Evolutionary conservation across 2,113 vertebrate species (phyloP).

Genomic region (Paramormyrops kingsleyae): DNA sequence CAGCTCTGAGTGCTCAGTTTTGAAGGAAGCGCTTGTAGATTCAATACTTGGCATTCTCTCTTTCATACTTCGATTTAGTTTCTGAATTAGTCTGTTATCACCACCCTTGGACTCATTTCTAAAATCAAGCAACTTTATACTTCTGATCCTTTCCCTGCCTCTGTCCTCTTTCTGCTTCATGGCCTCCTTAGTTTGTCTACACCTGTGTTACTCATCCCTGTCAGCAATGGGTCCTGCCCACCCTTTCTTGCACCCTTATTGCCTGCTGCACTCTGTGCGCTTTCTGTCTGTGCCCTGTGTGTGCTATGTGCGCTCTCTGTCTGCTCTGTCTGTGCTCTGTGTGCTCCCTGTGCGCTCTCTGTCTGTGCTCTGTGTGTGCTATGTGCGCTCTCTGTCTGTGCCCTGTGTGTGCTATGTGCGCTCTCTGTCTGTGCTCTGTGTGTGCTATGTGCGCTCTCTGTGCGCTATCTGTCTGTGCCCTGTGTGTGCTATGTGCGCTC

Average conservation of each 20-base stretch:
- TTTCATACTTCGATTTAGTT: neutral
- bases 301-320: too few species aligned
- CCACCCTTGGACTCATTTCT: neutral
- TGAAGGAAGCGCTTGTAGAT: neutral
- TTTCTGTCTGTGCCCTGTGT: too few species aligned
- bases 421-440: too few species aligned
- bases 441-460: too few species aligned
- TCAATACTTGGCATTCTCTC: neutral
- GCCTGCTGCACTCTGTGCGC: neutral
- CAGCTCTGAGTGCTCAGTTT: neutral
- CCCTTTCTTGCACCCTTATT: neutral
- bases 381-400: too few species aligned
- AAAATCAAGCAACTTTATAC: neutral
- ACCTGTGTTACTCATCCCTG: neutral
- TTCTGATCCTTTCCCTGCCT: neutral
- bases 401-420: too few species aligned
- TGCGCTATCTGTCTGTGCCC: too few species aligned
- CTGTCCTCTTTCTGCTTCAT: neutral
- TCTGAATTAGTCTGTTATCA: neutral
- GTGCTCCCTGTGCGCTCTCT: too few species aligned
- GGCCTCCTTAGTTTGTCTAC: neutral
- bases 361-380: too few species aligned
- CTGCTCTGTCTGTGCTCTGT: too few species aligned
- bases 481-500: too few species aligned
- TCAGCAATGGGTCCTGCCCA: neutral